Conservation (phyloP, 2,888 invertebrate genomes). For the Taphrorychus bicolor region DNA sequence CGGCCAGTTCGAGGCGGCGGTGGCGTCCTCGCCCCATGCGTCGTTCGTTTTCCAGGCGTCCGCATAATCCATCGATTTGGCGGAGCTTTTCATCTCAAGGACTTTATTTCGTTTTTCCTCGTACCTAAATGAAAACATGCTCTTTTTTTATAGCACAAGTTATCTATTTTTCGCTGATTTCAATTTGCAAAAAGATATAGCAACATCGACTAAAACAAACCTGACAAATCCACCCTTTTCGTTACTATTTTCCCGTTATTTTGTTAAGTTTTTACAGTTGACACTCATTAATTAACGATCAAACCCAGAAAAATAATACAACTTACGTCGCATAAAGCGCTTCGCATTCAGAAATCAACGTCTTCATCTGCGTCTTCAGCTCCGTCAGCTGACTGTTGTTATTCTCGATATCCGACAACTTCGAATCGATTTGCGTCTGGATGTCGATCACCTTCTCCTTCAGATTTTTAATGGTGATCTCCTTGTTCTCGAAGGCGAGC, state of each 20-base stretch:
- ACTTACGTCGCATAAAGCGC: slow-evolving; percentile 61
- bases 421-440: slow-evolving; percentile 78
- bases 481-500: slow-evolving; percentile 72
- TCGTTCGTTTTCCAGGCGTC: slow-evolving; percentile 67
- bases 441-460: slow-evolving; percentile 76
- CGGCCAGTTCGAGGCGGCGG: slow-evolving; percentile 63
- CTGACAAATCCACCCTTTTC: no score
- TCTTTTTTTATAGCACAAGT: background rate
- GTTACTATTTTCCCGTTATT: no score
- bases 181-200: no score
- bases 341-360: slow-evolving; percentile 73
- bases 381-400: slow-evolving; percentile 81
- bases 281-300: no score
- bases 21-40: slow-evolving; percentile 57
- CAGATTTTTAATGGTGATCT: slow-evolving; percentile 67
- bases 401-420: slow-evolving; percentile 81
- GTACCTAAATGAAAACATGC: slow-evolving; percentile 65
- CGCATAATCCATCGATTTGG: slow-evolving; percentile 55
- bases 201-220: no score
- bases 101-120: slow-evolving; percentile 69
- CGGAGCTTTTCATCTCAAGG: slow-evolving; percentile 59
- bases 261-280: no score
- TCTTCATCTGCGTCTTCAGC: slow-evolving; percentile 70
- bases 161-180: no score
- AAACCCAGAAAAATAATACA: no score